phyloP scores from a whole-genome alignment of 2,888 invertebrate genomes.

The Noctua janthe region DNA sequence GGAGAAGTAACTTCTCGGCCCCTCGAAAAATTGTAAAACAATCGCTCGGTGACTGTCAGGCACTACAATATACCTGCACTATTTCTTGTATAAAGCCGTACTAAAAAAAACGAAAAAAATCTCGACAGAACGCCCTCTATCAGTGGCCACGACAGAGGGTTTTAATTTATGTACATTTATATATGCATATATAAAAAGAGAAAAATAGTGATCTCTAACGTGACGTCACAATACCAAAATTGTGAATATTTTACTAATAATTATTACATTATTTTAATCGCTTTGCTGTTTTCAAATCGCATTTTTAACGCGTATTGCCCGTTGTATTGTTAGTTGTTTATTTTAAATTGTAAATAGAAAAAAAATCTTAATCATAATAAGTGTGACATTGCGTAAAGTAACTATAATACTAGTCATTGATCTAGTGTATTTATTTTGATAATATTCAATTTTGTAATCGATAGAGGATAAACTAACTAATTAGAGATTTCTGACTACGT shows the following conservation, averaged over 20 bases:
- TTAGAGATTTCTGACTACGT: slow-evolving; percentile 64
- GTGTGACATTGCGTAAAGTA: slow-evolving; percentile 82
- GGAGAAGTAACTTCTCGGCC: slow-evolving; percentile 76
- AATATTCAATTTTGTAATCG: slow-evolving; percentile 72
- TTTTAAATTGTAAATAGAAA: slow-evolving; percentile 76
- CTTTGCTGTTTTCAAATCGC: slow-evolving; percentile 82
- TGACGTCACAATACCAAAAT: slow-evolving; percentile 88
- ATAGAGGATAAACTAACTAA: slow-evolving; percentile 68
- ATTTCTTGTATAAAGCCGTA: slow-evolving; percentile 85
- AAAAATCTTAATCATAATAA: slow-evolving; percentile 71
- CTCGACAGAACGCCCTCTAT: slow-evolving; percentile 86
- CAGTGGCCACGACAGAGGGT: slow-evolving; percentile 88
- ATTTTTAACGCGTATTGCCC: slow-evolving; percentile 84
- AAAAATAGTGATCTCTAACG: slow-evolving; percentile 87
- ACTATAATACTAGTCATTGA: slow-evolving; percentile 89
- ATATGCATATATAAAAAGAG: slow-evolving; percentile 89
- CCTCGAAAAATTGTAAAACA: slow-evolving; percentile 81
- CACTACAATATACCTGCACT: slow-evolving; percentile 84
- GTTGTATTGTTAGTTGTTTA: slow-evolving; percentile 75
- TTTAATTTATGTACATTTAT: slow-evolving; percentile 80
- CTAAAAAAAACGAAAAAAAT: slow-evolving; percentile 79
- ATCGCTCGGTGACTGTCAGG: slow-evolving; percentile 88
- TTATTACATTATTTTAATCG: slow-evolving; percentile 73
- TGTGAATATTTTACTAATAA: slow-evolving; percentile 81
- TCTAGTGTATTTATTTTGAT: slow-evolving; percentile 89